Percentiles rank a stretch among this genome's conserved stretches.
Evolutionary conservation across 2,113 vertebrate genomes (phyloP).

Genomic region (Campylorhamphus procurvoides): DNA sequence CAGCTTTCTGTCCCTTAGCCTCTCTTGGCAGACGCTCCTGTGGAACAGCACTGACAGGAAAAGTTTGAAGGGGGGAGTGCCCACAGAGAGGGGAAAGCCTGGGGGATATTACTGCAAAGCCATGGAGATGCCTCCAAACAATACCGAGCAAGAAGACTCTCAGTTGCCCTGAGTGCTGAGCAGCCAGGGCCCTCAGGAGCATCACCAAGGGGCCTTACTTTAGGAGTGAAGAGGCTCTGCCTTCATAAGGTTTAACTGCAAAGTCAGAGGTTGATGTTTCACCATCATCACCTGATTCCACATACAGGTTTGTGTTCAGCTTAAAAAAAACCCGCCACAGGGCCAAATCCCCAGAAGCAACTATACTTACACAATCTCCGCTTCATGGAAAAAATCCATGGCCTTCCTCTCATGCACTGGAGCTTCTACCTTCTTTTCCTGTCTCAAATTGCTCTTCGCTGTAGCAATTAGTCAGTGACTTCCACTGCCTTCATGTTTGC

Average conservation of each 20-base stretch:
- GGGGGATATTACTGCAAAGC: accelerated
- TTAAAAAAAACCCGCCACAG: background rate
- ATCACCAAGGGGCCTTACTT: accelerated
- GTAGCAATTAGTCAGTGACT: accelerated
- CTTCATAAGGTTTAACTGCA: background rate
- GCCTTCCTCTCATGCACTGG: accelerated
- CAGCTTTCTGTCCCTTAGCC: background rate
- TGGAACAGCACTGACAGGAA: accelerated
- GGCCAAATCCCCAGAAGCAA: background rate
- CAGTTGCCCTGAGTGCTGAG: background rate
- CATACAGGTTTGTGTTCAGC: accelerated
- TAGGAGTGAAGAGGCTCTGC: accelerated
- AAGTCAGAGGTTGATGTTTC: background rate
- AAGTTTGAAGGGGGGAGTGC: too few species aligned
- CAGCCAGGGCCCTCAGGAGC: background rate
- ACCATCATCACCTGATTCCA: background rate
- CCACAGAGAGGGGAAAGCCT: background rate
- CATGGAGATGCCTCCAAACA: background rate
- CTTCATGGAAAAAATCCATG: background rate
- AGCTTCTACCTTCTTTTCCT: background rate
- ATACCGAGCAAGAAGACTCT: accelerated
- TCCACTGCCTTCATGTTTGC: accelerated
- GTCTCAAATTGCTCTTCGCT: background rate
- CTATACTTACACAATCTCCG: background rate
- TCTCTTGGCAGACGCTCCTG: background rate